Evolutionary conservation across 2,888 invertebrate genomes (phyloP).

Genomic region (Agonum fuliginosum): DNA sequence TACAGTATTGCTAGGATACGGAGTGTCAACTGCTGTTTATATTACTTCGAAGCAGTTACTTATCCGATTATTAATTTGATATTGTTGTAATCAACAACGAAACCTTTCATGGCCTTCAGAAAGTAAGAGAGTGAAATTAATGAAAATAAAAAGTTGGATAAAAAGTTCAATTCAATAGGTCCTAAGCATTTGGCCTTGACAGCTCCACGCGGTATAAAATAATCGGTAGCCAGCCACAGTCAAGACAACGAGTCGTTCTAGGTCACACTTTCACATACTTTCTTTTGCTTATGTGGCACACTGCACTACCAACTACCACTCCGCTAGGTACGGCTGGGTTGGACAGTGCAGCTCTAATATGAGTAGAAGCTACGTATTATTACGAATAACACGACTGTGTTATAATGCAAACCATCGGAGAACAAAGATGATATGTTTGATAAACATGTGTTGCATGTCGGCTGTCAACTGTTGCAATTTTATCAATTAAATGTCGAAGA

Average conservation of each 20-base stretch:
- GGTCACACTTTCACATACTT: conserved; percentile 72
- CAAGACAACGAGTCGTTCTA: conserved; percentile 71
- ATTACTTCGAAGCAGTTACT: too few species aligned
- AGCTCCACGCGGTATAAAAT: conserved; percentile 61
- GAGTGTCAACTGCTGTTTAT: too few species aligned
- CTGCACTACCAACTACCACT: conserved; percentile 58
- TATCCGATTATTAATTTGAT: neutral
- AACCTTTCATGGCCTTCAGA: conserved; percentile 24
- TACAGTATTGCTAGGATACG: too few species aligned
- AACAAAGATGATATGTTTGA: conserved; percentile 38
- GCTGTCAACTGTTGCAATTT: conserved; percentile 3
- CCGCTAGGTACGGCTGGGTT: conserved; percentile 24
- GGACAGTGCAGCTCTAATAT: too few species aligned
- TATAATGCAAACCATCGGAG: conserved; percentile 24
- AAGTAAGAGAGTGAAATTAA: conserved; percentile 43
- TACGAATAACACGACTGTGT: conserved; percentile 13
- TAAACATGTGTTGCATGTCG: conserved; percentile 6
- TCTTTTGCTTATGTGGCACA: conserved; percentile 66
- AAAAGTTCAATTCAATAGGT: conserved; percentile 59
- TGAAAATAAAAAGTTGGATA: conserved; percentile 60
- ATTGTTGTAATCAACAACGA: conserved; percentile 3
- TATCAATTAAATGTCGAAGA: conserved; percentile 22
- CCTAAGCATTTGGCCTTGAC: conserved; percentile 69
- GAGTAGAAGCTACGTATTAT: conserved; percentile 32
- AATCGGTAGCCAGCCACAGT: conserved; percentile 43